Evolutionary conservation across 2,797 vertebrate species (phyloP).

Genomic region (Liasis olivaceus): DNA sequence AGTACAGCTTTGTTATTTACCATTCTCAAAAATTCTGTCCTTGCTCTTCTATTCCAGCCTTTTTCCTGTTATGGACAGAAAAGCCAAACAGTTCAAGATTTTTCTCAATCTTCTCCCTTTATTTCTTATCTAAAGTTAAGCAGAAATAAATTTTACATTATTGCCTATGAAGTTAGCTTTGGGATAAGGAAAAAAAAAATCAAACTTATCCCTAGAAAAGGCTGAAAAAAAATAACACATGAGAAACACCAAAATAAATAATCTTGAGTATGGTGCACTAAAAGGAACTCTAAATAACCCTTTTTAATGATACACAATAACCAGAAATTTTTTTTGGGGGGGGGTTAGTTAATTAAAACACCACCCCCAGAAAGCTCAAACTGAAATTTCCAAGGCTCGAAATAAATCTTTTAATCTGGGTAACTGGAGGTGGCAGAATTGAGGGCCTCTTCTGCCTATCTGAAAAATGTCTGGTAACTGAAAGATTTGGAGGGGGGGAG

Average conservation of each 20-base stretch:
- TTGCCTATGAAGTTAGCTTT: neutral
- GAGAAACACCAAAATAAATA: neutral
- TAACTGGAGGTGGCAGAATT: neutral
- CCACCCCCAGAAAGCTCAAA: neutral
- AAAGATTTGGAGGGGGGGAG: too few relatives aligned
- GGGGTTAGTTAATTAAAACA: neutral
- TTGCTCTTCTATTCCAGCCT: slow-evolving; percentile 73
- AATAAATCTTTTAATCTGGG: neutral
- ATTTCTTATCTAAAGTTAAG: neutral
- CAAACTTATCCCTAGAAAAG: neutral
- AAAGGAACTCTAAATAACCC: neutral
- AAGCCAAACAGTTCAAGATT: neutral
- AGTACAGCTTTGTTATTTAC: slow-evolving; percentile 75
- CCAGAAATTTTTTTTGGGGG: neutral
- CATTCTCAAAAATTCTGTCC: slow-evolving; percentile 72
- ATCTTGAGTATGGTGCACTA: neutral
- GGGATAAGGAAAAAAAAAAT: neutral
- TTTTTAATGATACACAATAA: neutral
- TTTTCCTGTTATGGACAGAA: slow-evolving; percentile 64
- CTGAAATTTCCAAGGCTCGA: neutral
- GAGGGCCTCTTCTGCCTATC: too few relatives aligned
- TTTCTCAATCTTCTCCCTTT: neutral
- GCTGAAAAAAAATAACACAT: neutral
- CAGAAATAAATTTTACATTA: neutral
- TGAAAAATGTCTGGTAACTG: too few relatives aligned